A percentile compares a stretch with the other conserved stretches of the same genome.
These are phyloP conservation scores for Muscicapa comitata DNA, from an alignment of 2,797 vertebrate genomes.

Conservation along the genomic window DNA sequence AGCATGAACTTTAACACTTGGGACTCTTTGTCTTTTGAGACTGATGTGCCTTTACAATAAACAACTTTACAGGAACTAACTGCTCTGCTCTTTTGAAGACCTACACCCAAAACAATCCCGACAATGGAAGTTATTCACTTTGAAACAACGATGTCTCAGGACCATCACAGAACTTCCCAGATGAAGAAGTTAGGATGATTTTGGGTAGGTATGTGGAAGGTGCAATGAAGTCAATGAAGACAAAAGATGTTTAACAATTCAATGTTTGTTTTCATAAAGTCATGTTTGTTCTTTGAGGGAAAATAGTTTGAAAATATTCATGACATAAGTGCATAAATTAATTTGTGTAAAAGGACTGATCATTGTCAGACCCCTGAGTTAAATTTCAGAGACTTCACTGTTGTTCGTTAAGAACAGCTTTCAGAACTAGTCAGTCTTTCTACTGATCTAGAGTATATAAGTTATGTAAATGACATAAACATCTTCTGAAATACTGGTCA, in stretches of 20 bases:
- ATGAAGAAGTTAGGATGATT: neutral
- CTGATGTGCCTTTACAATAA: no score
- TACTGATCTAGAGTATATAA: neutral
- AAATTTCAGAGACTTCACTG: neutral
- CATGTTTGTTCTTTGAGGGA: neutral
- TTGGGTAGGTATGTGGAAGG: neutral
- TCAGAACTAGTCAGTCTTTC: neutral
- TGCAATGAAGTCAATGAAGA: neutral
- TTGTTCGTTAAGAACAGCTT: neutral
- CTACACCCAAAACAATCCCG: no score
- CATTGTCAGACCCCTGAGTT: neutral
- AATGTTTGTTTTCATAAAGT: neutral
- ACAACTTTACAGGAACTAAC: no score
- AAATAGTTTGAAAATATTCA: neutral
- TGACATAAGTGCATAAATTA: neutral
- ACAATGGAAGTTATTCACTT: neutral
- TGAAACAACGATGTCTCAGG: neutral
- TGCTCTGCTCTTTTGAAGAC: no score
- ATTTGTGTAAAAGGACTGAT: neutral
- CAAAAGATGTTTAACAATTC: neutral
- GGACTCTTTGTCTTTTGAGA: no score
- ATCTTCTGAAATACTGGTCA: neutral
- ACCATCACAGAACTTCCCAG: neutral
- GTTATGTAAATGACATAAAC: neutral
- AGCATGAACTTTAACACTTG: no score